These are phyloP conservation scores for Enteromius viviparus DNA, from an alignment of 2,797 vertebrate genomes.

Conservation along the genomic window DNA sequence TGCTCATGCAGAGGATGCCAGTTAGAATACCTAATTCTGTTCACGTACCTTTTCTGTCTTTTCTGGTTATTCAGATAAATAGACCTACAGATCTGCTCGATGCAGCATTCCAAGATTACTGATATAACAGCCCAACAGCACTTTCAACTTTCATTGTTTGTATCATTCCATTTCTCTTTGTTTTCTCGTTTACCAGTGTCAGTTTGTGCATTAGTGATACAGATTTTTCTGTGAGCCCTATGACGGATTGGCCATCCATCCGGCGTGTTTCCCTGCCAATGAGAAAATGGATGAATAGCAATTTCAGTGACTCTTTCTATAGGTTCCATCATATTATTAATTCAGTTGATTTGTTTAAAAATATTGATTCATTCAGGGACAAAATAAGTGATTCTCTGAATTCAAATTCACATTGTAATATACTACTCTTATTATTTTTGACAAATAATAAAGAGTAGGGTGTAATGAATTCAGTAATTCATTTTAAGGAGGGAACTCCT, in stretches of 20 bases:
- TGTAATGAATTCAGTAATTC: neutral
- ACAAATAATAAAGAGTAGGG: neutral
- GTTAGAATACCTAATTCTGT: neutral
- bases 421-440: neutral
- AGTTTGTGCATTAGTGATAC: neutral
- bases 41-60: neutral
- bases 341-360: neutral
- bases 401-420: neutral
- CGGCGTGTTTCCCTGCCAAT: neutral
- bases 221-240: neutral
- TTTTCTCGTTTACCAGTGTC: neutral
- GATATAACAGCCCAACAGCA: neutral
- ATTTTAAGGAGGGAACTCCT: neutral
- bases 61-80: conserved; percentile 17
- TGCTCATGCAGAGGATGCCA: neutral
- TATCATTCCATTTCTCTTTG: neutral
- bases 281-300: neutral
- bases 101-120: neutral
- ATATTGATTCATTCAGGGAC: neutral
- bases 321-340: neutral
- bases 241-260: neutral
- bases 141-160: neutral
- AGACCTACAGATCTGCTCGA: neutral
- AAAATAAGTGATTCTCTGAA: neutral
- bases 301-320: neutral